Percentiles rank a stretch among this genome's conserved stretches.
Conservation (phyloP, 2,113 vertebrate genomes). For the Saimiri boliviensis region DNA sequence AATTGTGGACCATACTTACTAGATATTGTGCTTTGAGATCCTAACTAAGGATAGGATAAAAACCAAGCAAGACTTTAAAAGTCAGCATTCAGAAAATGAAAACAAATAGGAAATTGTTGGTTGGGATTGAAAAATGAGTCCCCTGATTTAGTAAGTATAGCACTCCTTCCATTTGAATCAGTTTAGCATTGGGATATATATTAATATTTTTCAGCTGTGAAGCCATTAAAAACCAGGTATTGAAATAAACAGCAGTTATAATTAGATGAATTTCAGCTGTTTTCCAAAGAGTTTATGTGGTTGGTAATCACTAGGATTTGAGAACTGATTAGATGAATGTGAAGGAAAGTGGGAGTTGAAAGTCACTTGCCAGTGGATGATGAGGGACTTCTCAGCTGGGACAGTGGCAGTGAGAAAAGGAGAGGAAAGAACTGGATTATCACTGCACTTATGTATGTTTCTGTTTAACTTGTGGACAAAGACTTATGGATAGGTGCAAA, state of each 20-base stretch:
- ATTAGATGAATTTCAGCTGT: not conserved
- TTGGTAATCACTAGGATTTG: not conserved
- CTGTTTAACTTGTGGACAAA: too few relatives aligned
- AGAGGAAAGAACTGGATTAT: not conserved
- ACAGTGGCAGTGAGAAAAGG: not conserved
- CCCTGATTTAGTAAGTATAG: not conserved
- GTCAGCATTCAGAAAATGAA: not conserved
- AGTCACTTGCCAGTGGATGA: not conserved
- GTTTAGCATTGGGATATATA: not conserved
- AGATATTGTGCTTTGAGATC: conserved; percentile 16
- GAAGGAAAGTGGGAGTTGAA: not conserved
- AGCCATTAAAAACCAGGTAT: not conserved
- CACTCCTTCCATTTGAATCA: not conserved
- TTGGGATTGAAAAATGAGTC: conserved; percentile 1
- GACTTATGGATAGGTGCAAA: too few relatives aligned
- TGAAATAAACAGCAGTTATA: not conserved
- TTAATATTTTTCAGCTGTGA: not conserved
- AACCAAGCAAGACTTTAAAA: not conserved
- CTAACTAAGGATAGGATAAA: not conserved
- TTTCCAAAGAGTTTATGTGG: not conserved
- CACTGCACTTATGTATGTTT: too few relatives aligned
- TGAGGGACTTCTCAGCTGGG: not conserved
- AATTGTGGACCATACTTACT: not conserved
- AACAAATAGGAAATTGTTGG: conserved; percentile 6
- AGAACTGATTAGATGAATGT: not conserved